Conservation (phyloP, 2,888 invertebrate species). For the Ormia ochracea region DNA sequence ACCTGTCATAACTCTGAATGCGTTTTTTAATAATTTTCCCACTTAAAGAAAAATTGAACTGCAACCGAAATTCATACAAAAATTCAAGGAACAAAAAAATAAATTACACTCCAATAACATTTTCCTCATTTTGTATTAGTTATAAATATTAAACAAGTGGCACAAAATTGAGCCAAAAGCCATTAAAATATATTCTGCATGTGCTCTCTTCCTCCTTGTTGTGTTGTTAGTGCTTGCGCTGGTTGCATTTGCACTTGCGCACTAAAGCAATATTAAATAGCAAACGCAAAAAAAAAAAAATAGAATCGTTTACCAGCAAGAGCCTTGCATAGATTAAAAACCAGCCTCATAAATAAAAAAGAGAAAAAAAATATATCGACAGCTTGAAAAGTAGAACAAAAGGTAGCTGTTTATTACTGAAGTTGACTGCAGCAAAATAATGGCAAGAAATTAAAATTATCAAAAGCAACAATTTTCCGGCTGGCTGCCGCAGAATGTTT, state of each 20-base stretch:
- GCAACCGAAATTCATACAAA: not conserved
- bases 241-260: constrained; percentile 52
- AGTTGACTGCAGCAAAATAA: constrained; percentile 29
- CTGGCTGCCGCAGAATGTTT: constrained; percentile 39
- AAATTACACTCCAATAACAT: not conserved
- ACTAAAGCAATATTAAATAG: not conserved
- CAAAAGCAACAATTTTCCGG: constrained; percentile 56
- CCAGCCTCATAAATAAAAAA: constrained; percentile 11
- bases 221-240: not conserved
- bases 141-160: constrained; percentile 43
- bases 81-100: not conserved
- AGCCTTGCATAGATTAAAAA: constrained; percentile 9
- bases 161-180: constrained; percentile 51
- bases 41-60: not conserved
- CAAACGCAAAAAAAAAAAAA: not conserved
- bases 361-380: not conserved
- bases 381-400: constrained; percentile 39
- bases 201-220: not conserved
- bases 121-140: not conserved
- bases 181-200: constrained; percentile 5
- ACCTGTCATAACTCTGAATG: no score
- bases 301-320: not conserved
- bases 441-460: constrained; percentile 53
- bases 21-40: not conserved
- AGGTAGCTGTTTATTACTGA: constrained; percentile 41